Conservation (phyloP, 1,140 invertebrate genomes). For the Papilio polytes region DNA sequence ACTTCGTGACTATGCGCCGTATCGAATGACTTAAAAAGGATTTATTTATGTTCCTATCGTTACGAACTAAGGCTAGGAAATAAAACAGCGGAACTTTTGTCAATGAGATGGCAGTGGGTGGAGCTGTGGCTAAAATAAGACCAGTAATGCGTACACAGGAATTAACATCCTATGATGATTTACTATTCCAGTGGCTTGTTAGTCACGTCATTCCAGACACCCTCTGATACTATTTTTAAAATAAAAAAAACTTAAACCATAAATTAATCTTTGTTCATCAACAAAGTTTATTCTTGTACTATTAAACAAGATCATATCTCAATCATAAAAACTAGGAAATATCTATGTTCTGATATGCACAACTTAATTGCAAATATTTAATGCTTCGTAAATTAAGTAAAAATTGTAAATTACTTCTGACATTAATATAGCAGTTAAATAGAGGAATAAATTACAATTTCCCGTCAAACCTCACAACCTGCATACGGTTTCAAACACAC, state of each 20-base stretch:
- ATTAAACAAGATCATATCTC: constrained; percentile 24
- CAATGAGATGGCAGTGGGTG: constrained; percentile 64
- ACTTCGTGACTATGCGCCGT: constrained; percentile 81
- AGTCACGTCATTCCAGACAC: constrained; percentile 42
- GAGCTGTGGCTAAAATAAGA: constrained; percentile 67
- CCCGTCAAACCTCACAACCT: background rate
- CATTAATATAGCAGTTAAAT: background rate
- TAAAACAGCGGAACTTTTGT: constrained; percentile 69
- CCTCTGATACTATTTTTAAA: constrained; percentile 19
- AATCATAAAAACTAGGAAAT: constrained; percentile 15
- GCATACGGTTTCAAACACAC: background rate
- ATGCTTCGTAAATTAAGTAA: constrained; percentile 22
- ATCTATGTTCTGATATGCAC: background rate
- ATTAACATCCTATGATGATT: constrained; percentile 28
- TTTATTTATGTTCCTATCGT: constrained; percentile 76
- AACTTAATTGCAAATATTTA: constrained; percentile 28
- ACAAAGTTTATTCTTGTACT: constrained; percentile 13
- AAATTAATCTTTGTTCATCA: background rate
- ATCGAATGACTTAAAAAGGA: constrained; percentile 83
- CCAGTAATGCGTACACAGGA: constrained; percentile 8
- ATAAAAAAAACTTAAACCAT: background rate
- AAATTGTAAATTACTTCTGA: background rate
- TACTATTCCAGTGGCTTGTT: constrained; percentile 46
- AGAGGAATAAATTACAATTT: background rate
- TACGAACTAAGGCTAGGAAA: constrained; percentile 59